phyloP scores from a whole-genome alignment of 2,113 vertebrate genomes.

The Octodon degus region DNA sequence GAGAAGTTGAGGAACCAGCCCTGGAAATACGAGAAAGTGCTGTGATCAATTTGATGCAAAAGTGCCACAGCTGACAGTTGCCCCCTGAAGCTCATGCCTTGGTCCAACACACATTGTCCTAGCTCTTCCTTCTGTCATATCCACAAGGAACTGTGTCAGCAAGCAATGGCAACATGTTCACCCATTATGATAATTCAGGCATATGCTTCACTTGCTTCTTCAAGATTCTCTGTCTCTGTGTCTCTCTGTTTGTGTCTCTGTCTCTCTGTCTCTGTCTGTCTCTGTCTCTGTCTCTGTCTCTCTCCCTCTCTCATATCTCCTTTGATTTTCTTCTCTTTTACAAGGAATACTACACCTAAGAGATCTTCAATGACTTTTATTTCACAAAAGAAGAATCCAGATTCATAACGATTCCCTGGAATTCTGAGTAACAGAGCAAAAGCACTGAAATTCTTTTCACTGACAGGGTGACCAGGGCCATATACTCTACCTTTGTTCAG shows the following conservation, averaged over 20 bases:
- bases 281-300: background rate
- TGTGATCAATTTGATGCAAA: background rate
- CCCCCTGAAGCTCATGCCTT: background rate
- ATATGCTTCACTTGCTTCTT: background rate
- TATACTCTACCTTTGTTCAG: background rate
- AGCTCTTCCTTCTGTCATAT: background rate
- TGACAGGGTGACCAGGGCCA: background rate
- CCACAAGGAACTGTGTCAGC: background rate
- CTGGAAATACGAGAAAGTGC: background rate
- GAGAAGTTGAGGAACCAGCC: background rate
- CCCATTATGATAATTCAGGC: background rate
- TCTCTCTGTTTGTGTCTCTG: background rate
- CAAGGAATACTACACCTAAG: background rate
- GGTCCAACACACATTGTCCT: rapidly evolving
- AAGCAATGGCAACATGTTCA: background rate
- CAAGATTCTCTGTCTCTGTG: background rate
- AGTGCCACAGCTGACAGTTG: background rate
- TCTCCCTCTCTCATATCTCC: background rate
- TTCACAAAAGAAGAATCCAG: slow-evolving; percentile 6
- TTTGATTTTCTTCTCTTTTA: background rate
- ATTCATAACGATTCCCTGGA: background rate
- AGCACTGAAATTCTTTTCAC: background rate
- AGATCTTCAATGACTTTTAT: background rate
- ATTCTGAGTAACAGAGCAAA: slow-evolving; percentile 6
- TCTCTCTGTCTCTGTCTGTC: background rate